Evolutionary conservation across 2,113 vertebrate genomes (phyloP).

Genomic region (Tenebrosternarchus preto): DNA sequence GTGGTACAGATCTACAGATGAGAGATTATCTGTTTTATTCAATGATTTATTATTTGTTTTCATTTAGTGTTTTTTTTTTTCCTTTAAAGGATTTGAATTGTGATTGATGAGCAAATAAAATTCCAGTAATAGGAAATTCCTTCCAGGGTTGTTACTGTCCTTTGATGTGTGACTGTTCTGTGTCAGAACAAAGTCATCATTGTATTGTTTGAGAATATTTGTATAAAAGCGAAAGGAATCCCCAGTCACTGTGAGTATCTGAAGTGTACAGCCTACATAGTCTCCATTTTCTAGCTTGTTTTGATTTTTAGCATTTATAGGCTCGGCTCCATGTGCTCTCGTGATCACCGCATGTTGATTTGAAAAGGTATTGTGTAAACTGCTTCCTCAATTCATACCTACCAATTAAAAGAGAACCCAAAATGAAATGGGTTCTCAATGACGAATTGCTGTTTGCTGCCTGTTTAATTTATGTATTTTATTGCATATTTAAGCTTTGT

Average conservation of each 20-base stretch:
- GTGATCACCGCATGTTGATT: slow-evolving; percentile 73
- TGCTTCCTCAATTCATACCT: slow-evolving; percentile 68
- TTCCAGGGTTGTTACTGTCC: slow-evolving; percentile 38
- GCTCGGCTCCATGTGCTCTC: slow-evolving; percentile 60
- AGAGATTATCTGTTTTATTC: slow-evolving; percentile 4
- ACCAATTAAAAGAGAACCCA: slow-evolving; percentile 71
- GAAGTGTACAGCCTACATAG: slow-evolving; percentile 37
- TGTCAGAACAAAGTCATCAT: slow-evolving; percentile 66
- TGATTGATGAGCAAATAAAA: slow-evolving; percentile 10
- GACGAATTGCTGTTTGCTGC: slow-evolving; percentile 20
- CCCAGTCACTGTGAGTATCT: slow-evolving; percentile 67
- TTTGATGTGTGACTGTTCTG: slow-evolving; percentile 66
- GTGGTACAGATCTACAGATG: slow-evolving; percentile 46
- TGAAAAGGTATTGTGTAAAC: slow-evolving; percentile 66
- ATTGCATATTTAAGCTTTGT: too few relatives aligned
- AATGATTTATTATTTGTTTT: not conserved
- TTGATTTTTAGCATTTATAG: slow-evolving; percentile 56
- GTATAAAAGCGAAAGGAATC: slow-evolving; percentile 52
- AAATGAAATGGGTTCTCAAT: slow-evolving; percentile 48
- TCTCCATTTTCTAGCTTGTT: slow-evolving; percentile 34
- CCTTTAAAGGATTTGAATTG: slow-evolving; percentile 16
- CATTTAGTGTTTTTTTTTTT: slow-evolving; percentile 25
- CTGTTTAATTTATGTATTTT: not conserved
- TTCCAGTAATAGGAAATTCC: slow-evolving; percentile 38
- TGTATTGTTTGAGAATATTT: slow-evolving; percentile 37